phyloP scores from a whole-genome alignment of 2,888 invertebrate species.

The Synergus laeviventris region DNA sequence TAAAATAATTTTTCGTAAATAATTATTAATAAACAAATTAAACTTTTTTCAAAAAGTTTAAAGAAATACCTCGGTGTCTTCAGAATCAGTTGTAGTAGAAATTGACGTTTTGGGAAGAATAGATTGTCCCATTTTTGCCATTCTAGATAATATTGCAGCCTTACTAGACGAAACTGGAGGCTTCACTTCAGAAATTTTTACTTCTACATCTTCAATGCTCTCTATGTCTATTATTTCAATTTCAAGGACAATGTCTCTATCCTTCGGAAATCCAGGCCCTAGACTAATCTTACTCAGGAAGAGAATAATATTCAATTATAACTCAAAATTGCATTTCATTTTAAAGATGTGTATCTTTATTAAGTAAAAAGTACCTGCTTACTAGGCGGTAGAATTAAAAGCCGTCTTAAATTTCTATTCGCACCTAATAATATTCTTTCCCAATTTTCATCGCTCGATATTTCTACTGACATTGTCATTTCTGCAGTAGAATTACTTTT shows the following conservation, averaged over 20 bases:
- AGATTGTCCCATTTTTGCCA: constrained; percentile 80
- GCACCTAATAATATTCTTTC: constrained; percentile 64
- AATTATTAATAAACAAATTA: not conserved
- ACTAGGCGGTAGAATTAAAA: constrained; percentile 66
- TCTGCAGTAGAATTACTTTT: constrained; percentile 55
- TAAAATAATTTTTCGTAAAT: not conserved
- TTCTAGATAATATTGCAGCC: constrained; percentile 78
- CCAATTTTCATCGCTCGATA: constrained; percentile 69
- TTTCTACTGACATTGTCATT: constrained; percentile 62
- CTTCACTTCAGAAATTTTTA: constrained; percentile 40
- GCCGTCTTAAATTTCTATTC: constrained; percentile 59
- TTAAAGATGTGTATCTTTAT: constrained; percentile 21
- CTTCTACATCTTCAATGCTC: constrained; percentile 43
- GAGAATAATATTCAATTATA: constrained; percentile 15
- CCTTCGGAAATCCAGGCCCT: constrained; percentile 70
- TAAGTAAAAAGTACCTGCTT: constrained; percentile 63
- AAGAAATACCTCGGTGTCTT: constrained; percentile 74
- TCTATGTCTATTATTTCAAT: constrained; percentile 65
- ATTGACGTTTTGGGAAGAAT: constrained; percentile 75
- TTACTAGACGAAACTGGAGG: constrained; percentile 62
- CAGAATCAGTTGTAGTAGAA: constrained; percentile 75
- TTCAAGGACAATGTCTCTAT: constrained; percentile 66
- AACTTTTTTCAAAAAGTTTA: not conserved
- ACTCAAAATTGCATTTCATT: constrained; percentile 7
- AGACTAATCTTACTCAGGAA: constrained; percentile 64